Evolutionary conservation across 2,113 vertebrate species (phyloP).

Genomic region (Onychorhynchus coronatus): DNA sequence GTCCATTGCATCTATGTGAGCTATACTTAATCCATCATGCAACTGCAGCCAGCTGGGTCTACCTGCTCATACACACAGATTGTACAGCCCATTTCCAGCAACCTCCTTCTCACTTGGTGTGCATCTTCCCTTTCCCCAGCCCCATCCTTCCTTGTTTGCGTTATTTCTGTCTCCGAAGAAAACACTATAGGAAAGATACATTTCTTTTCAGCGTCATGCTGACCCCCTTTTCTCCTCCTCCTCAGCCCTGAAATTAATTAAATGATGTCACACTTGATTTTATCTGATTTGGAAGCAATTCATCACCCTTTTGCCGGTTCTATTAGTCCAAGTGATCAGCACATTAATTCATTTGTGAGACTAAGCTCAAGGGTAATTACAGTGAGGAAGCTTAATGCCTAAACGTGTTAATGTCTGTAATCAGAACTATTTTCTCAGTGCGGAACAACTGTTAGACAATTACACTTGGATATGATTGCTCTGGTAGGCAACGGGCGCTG

Average conservation of each 20-base stretch:
- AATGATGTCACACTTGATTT: slow-evolving; percentile 87
- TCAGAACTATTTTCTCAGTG: slow-evolving; percentile 78
- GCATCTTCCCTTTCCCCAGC: background rate
- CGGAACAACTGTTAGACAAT: slow-evolving; percentile 79
- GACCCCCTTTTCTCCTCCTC: background rate
- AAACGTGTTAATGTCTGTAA: slow-evolving; percentile 79
- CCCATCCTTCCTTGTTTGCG: background rate
- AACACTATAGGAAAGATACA: background rate
- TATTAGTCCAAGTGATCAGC: slow-evolving; percentile 76
- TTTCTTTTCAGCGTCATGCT: slow-evolving; percentile 25
- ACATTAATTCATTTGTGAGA: slow-evolving; percentile 83
- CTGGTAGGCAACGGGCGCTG: slow-evolving; percentile 60
- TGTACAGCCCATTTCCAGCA: background rate
- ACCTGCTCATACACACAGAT: background rate
- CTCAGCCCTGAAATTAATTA: slow-evolving; percentile 84
- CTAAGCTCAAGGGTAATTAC: slow-evolving; percentile 83
- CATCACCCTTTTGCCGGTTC: slow-evolving; percentile 78
- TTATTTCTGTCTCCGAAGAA: background rate
- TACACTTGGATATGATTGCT: slow-evolving; percentile 72
- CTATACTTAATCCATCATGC: fast-evolving
- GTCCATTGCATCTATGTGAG: background rate
- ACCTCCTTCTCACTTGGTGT: background rate
- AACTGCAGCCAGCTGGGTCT: fast-evolving
- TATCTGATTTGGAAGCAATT: slow-evolving; percentile 89
- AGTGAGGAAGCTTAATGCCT: slow-evolving; percentile 75